Conservation (phyloP, 2,113 vertebrate genomes). For the Gallinago jamesoni region DNA sequence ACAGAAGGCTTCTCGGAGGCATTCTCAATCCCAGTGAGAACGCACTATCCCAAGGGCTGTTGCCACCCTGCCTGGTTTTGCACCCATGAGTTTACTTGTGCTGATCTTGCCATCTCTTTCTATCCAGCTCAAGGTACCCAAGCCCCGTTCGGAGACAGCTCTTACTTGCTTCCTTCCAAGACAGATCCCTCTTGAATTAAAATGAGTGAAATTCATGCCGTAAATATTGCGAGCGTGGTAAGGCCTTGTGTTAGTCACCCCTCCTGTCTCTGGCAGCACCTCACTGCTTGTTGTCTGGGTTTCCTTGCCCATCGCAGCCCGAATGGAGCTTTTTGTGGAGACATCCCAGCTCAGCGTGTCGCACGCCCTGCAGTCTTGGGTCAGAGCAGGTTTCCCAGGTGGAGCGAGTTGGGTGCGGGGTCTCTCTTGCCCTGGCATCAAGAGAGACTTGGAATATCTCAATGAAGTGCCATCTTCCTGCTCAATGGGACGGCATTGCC, state of each 20-base stretch:
- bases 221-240: neutral
- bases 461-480: neutral
- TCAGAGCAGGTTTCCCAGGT: neutral
- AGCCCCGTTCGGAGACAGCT: neutral
- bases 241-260: neutral
- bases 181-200: neutral
- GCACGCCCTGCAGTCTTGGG: neutral
- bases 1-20: neutral
- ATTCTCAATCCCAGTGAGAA: neutral
- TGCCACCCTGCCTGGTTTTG: neutral
- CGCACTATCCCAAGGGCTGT: neutral
- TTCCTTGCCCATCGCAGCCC: neutral
- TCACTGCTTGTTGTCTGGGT: neutral
- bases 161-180: neutral
- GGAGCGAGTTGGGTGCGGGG: neutral
- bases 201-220: neutral
- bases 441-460: neutral
- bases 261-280: neutral
- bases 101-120: neutral
- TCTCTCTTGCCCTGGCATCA: neutral
- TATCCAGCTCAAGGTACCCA: neutral
- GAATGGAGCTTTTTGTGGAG: neutral
- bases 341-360: neutral
- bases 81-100: neutral
- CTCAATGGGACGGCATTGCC: neutral